Conservation (phyloP, 2,888 invertebrate genomes). For the Mythimna vitellina region DNA sequence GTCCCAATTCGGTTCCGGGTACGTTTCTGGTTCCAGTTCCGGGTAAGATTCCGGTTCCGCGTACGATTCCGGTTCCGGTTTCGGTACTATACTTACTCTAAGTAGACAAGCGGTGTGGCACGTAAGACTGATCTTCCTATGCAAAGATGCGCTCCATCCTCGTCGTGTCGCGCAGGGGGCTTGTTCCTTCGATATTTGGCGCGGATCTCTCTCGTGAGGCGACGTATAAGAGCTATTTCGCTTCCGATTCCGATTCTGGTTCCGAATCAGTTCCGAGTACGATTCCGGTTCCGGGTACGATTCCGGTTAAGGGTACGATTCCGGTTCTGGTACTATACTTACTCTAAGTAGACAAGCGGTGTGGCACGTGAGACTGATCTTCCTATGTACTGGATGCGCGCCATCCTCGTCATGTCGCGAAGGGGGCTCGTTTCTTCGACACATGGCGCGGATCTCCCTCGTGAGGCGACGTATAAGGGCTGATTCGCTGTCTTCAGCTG, state of each 20-base stretch:
- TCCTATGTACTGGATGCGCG: constrained; percentile 68
- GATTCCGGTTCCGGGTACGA: no score
- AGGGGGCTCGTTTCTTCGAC: constrained; percentile 90
- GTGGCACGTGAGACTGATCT: constrained; percentile 54
- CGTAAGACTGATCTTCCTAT: constrained; percentile 60
- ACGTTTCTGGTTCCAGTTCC: no score
- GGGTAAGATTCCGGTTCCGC: no score
- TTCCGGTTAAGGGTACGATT: no score
- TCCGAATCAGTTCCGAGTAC: no score
- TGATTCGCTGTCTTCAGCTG: constrained; percentile 67
- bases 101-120: constrained; percentile 46
- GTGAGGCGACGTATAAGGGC: constrained; percentile 81
- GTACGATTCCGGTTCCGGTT: no score
- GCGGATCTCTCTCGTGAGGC: constrained; percentile 90
- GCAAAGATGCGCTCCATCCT: constrained; percentile 74
- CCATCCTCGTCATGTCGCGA: constrained; percentile 70
- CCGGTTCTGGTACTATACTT: no score
- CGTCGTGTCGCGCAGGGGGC: constrained; percentile 59
- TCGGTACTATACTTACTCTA: no score
- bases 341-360: constrained; percentile 29
- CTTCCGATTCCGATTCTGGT: background rate
- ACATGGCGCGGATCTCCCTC: constrained; percentile 91
- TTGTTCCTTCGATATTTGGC: constrained; percentile 91
- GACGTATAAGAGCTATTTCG: constrained; percentile 70
- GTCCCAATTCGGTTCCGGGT: no score